Conservation (phyloP, 2,113 vertebrate species). For the Panthera tigris region DNA sequence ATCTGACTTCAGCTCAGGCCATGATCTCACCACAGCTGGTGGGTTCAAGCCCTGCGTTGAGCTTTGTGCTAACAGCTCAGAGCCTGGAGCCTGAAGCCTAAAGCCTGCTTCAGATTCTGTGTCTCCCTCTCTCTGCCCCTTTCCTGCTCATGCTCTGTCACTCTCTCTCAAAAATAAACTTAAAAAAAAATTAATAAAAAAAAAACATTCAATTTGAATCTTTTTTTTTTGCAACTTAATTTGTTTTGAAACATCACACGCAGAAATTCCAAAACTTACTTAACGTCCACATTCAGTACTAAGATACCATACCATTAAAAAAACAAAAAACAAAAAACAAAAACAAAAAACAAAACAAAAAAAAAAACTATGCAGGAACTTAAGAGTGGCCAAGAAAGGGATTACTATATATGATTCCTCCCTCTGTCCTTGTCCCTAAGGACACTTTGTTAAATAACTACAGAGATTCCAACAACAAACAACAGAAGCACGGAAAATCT, state of each 20-base stretch:
- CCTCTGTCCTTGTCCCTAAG: neutral
- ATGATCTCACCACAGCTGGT: no score
- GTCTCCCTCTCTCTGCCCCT: no score
- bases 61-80: no score
- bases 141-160: no score
- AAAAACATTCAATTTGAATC: neutral
- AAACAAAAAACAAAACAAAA: neutral
- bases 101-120: no score
- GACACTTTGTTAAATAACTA: neutral
- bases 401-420: neutral
- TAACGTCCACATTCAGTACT: neutral
- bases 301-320: neutral
- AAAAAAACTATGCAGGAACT: neutral
- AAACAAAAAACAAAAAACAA: neutral
- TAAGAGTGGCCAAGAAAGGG: neutral
- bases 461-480: neutral
- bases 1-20: no score
- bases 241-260: neutral
- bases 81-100: no score
- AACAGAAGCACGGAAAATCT: neutral
- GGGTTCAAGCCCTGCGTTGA: no score
- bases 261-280: constrained; percentile 13
- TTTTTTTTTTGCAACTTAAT: neutral
- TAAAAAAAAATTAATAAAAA: no score
- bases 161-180: no score